Evolutionary conservation across 2,797 vertebrate species (phyloP), one percentile per base, ranked within the genome.

Genomic region (Telmatherina bonti): DNA sequence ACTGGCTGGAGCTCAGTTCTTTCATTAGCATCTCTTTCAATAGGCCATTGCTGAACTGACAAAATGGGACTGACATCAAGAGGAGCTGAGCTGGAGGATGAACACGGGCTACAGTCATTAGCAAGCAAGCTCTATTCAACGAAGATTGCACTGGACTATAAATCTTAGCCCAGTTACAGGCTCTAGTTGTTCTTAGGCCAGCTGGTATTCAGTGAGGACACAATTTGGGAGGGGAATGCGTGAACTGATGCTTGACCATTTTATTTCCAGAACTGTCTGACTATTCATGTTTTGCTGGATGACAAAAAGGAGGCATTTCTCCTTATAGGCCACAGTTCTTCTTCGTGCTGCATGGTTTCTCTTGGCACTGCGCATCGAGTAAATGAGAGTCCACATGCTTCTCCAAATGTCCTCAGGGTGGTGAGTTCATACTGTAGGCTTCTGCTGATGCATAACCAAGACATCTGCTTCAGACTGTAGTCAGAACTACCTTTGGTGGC

Each of bases 281-380:
- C 70, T 62, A 9, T n/a, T 85, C 27, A 27, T 74, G 76, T 71
- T 59, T 33, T 77, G 88, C 86, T 86, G 86, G 81, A 83, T 81
- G 67, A 85, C 56, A 67, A 83, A n/a, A 81, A 53, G 78, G 65
- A 59, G 76, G 49, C 75, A 1, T 65, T 68, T 82, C 79, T 88
- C 66, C 69, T 84, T 5, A 26, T 79, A 76, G 89, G 86, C 88
- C 81, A 70, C 82, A 76, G 83, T 84, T 84, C 57, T 27, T 55
- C 72, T 87, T 85, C 76, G 68, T 62, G 81, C 84, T 72, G 85
- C 56, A 15, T 70, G 84, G 80, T 81, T 85, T 89, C 62, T 90
- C 89, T 92, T 93, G 92, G 91, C 92, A 92, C 91, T 86, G 89
- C 90, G 86, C 81, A 45, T 85, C 33, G 30, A 81, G 84, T 74